Conservation (phyloP, 1,140 invertebrate species). For the Nilaparvata lugens region DNA sequence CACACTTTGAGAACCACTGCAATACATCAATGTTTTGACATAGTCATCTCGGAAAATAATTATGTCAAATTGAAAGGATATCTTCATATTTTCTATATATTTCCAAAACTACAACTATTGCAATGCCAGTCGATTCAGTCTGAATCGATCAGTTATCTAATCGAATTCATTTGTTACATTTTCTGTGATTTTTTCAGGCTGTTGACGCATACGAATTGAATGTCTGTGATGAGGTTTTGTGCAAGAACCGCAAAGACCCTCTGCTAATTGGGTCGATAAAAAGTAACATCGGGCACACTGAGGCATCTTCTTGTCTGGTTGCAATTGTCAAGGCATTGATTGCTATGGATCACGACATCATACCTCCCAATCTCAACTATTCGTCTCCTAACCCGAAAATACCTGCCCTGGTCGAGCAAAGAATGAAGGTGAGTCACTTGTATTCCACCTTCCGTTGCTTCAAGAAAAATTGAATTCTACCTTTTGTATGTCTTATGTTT, state of each 20-base stretch:
- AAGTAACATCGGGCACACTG: constrained; percentile 67
- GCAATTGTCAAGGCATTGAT: constrained; percentile 44
- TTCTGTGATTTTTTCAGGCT: constrained; percentile 17
- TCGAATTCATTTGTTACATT: too few relatives aligned
- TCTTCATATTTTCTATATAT: too few relatives aligned
- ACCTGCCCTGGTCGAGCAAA: constrained; percentile 42
- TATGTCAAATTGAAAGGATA: too few relatives aligned
- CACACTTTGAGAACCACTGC: too few relatives aligned
- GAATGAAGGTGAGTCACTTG: constrained; percentile 26
- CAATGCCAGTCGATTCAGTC: too few relatives aligned
- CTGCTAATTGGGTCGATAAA: constrained; percentile 65
- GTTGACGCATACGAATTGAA: constrained; percentile 25
- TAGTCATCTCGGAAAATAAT: too few relatives aligned
- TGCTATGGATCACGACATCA: constrained; percentile 23
- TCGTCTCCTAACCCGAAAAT: constrained; percentile 39
- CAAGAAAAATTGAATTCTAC: too few relatives aligned
- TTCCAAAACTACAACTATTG: too few relatives aligned
- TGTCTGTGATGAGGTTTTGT: constrained; percentile 21
- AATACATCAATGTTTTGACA: too few relatives aligned
- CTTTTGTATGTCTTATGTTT: background rate
- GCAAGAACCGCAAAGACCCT: constrained; percentile 34
- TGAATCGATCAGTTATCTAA: too few relatives aligned
- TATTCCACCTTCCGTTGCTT: too few relatives aligned
- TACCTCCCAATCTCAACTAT: constrained; percentile 29
- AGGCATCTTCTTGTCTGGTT: constrained; percentile 53